Conservation (phyloP, 2,113 vertebrate species). For the Anseranas semipalmata region DNA sequence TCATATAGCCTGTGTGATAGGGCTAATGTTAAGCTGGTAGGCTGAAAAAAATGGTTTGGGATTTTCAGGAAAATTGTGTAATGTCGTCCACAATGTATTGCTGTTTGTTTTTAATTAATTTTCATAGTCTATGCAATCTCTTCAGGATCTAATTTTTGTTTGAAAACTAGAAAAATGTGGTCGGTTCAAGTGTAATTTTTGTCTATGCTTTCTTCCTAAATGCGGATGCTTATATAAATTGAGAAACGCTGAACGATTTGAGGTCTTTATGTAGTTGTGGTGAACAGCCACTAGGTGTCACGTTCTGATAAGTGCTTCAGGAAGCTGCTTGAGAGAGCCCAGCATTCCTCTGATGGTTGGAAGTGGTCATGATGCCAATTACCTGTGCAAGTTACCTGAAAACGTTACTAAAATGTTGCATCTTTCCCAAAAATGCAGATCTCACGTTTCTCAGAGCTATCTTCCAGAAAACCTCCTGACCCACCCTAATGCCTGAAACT, state of each 20-base stretch:
- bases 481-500: not conserved
- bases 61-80: not conserved
- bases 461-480: not conserved
- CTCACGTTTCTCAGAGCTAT: not conserved
- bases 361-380: accelerated
- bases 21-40: not conserved
- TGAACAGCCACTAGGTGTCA: slow-evolving; percentile 41
- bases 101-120: not conserved
- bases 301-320: not conserved
- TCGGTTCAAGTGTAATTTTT: not conserved
- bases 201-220: not conserved
- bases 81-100: not conserved
- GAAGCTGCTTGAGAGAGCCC: not conserved
- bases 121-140: not conserved
- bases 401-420: not conserved
- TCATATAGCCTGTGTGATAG: accelerated
- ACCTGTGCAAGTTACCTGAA: not conserved
- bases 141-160: not conserved
- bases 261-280: not conserved
- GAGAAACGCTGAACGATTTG: not conserved
- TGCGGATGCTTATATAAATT: accelerated
- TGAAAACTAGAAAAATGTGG: not conserved
- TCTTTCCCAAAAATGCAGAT: not conserved
- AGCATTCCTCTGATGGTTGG: accelerated
- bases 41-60: not conserved